Base-by-base conservation (phyloP, 2,113 vertebrate genomes). In the Apteryx owenii region DNA sequence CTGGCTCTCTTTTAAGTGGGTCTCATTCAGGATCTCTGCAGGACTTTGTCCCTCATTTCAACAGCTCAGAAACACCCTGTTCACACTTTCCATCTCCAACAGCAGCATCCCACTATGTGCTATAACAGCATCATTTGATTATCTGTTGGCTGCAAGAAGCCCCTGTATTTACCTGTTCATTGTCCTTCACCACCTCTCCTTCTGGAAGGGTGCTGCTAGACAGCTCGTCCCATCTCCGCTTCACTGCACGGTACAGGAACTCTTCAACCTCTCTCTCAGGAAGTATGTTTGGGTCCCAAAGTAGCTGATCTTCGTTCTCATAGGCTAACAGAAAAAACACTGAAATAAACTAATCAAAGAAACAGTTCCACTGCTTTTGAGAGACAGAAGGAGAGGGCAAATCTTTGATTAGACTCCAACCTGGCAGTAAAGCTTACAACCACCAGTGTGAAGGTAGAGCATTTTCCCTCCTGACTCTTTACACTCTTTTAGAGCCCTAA, bases 281-380 rank as follows among this genome's bases (percentile, higher is more conserved):
- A 22, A 99, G 98, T 79, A 99, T 91, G 29, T 86, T 98, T 3
- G 99, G 99, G 78, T 97, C 98, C 99, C 99, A 99, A 40, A 99
- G 98, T 94, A 99, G 93, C 98, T 99, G 99, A 98, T 99, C 99
- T 51, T 99, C 99, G 1, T 98, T 98, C 93, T 99, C 99, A 61
- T 98, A 98, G 85, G 98, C 99, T 99, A 93, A 38, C 20, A 90
- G 78, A 56, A 61, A 90, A 89, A 81, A 21, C n/a, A 79, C 86
- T 65, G 54, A 92, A 88, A 93, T 82, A 62, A 94, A 73, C 88
- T 89, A 48, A 88, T 61, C 69, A 83, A 77, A 89, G 79, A 72
- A 70, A 92, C 81, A 83, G 79, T 72, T 69, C 93, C 69, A 46
- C 79, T 73, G 89, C 89, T 91, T 70, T 82, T 53, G 21, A 91